Evolutionary conservation across 2,888 invertebrate species (phyloP).

Genomic region (Meteorus cinctellus): DNA sequence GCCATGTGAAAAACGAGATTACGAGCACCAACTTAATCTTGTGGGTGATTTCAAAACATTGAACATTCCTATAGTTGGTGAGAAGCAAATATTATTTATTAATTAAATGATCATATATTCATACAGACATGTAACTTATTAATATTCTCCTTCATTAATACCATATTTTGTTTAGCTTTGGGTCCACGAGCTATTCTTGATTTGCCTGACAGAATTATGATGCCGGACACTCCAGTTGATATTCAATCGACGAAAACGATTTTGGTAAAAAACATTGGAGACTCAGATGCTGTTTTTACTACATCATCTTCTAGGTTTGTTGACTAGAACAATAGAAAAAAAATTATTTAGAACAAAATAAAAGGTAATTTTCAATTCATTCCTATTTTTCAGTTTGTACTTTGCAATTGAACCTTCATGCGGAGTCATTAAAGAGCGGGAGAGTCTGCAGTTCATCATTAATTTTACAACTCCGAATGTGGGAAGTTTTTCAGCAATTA

Average conservation of each 20-base stretch:
- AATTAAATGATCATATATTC: neutral
- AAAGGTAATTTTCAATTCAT: neutral
- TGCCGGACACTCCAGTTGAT: constrained; percentile 76
- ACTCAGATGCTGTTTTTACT: constrained; percentile 74
- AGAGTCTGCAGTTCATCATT: constrained; percentile 75
- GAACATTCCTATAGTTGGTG: constrained; percentile 78
- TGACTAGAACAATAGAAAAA: constrained; percentile 35
- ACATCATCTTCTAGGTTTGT: constrained; percentile 71
- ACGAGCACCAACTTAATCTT: constrained; percentile 75
- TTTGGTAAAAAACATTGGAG: constrained; percentile 76
- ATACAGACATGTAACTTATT: constrained; percentile 1
- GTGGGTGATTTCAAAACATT: constrained; percentile 76
- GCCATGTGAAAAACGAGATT: constrained; percentile 77
- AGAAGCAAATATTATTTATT: constrained; percentile 54
- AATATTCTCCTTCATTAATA: neutral
- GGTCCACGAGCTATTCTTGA: constrained; percentile 77
- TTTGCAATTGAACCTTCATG: constrained; percentile 76
- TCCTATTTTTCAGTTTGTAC: constrained; percentile 62
- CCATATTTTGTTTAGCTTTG: constrained; percentile 70
- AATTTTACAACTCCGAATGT: constrained; percentile 74
- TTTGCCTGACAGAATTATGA: constrained; percentile 76
- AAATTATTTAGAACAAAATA: neutral
- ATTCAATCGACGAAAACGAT: constrained; percentile 74
- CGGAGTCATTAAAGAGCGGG: constrained; percentile 74
- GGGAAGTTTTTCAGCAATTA: constrained; percentile 72